Conservation (phyloP, 2,113 vertebrate genomes). For the Gambusia affinis region DNA sequence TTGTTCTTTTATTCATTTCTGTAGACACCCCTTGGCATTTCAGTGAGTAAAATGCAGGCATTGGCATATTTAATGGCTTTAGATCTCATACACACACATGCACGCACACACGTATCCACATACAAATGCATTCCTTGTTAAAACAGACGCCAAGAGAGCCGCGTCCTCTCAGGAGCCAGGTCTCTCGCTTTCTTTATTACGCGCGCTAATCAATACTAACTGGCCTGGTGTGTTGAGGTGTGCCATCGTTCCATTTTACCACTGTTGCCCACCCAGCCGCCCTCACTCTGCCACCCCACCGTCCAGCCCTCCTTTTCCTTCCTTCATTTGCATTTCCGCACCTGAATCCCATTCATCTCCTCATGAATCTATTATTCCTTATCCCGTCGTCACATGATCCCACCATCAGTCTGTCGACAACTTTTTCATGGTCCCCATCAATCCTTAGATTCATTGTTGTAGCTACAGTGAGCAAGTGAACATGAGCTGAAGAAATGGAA, state of each 20-base stretch:
- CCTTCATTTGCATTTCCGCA: conserved; percentile 15
- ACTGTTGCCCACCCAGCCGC: conserved; percentile 9
- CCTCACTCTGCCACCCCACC: conserved; percentile 13
- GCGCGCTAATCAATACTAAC: conserved; percentile 71
- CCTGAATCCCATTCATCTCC: conserved; percentile 30
- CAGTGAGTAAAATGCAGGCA: conserved; percentile 73
- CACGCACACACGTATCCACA: conserved; percentile 33
- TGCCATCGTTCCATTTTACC: conserved; percentile 49
- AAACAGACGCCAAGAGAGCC: conserved; percentile 66
- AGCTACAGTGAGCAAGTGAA: background rate
- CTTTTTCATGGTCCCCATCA: conserved; percentile 40
- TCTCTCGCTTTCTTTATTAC: conserved; percentile 71
- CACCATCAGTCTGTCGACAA: conserved; percentile 18
- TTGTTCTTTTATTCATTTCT: conserved; percentile 76
- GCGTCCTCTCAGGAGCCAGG: conserved; percentile 64
- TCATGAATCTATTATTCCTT: conserved; percentile 15
- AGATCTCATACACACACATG: conserved; percentile 54
- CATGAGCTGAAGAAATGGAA: background rate
- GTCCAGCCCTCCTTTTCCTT: conserved; percentile 14
- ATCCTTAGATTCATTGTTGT: conserved; percentile 31
- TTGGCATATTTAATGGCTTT: conserved; percentile 77
- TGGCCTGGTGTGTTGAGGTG: conserved; percentile 45
- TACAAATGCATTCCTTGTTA: conserved; percentile 61
- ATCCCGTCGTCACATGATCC: background rate
- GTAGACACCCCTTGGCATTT: conserved; percentile 76